Evolutionary conservation across 2,888 invertebrate genomes (phyloP).

Genomic region (Chorisops tibialis): DNA sequence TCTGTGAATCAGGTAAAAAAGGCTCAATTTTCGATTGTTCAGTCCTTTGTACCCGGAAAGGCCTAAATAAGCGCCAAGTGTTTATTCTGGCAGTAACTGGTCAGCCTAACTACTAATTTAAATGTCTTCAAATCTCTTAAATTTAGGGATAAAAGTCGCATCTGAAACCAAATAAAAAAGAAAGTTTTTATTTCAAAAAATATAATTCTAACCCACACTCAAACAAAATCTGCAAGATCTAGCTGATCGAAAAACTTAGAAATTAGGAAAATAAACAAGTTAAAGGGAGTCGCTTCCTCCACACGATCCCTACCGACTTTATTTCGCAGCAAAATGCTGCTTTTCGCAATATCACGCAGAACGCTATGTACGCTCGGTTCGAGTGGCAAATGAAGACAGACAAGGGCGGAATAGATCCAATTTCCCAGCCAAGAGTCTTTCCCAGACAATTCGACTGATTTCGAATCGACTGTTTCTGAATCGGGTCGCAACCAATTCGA

Average conservation of each 20-base stretch:
- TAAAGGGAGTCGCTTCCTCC: conserved; percentile 45
- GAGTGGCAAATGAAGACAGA: conserved; percentile 47
- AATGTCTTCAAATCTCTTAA: too few species aligned
- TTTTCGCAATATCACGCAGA: conserved; percentile 46
- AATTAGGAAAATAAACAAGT: conserved; percentile 48
- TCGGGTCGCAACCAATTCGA: conserved; percentile 42
- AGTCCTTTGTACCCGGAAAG: too few species aligned
- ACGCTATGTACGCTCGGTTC: conserved; percentile 48
- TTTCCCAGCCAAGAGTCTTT: conserved; percentile 45
- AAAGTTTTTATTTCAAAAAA: too few species aligned
- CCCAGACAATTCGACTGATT: conserved; percentile 37
- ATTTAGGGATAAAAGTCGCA: too few species aligned
- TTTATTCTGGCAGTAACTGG: too few species aligned
- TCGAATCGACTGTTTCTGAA: conserved; percentile 27
- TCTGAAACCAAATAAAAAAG: too few species aligned
- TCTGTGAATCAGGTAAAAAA: too few species aligned
- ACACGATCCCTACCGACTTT: conserved; percentile 38
- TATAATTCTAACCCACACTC: neutral
- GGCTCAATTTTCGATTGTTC: too few species aligned
- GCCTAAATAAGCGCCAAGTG: too few species aligned
- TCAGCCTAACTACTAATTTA: too few species aligned
- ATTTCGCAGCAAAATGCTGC: conserved; percentile 44
- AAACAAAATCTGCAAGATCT: conserved; percentile 39
- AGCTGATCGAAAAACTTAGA: conserved; percentile 46
- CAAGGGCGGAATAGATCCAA: conserved; percentile 48